Percentiles rank a stretch among this genome's conserved stretches.
phyloP scores from a whole-genome alignment of 2,888 invertebrate species.

The Trachelus troglodyta region DNA sequence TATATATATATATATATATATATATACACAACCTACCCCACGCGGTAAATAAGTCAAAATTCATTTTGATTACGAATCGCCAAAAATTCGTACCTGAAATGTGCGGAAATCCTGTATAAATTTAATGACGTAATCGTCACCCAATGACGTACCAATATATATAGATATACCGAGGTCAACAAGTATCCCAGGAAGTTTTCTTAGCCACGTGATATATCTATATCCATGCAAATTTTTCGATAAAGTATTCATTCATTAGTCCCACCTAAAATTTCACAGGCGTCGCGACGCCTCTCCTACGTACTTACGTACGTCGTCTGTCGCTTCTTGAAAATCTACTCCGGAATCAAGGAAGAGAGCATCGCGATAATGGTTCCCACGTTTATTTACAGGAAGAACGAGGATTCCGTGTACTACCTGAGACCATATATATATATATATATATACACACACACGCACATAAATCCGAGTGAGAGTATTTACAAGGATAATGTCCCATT shows the following conservation, averaged over 20 bases:
- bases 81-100: too few relatives aligned
- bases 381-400: neutral
- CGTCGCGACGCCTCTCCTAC: neutral
- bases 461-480: neutral
- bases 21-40: too few relatives aligned
- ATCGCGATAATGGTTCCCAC: neutral
- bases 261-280: neutral
- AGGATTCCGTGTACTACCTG: neutral
- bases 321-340: neutral
- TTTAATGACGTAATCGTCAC: too few relatives aligned
- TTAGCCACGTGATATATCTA: neutral
- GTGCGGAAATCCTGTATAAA: too few relatives aligned
- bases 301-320: neutral
- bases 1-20: too few relatives aligned
- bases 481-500: neutral
- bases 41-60: too few relatives aligned
- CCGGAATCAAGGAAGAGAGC: neutral
- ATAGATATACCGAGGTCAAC: neutral
- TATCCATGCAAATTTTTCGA: too few relatives aligned
- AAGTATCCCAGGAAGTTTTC: neutral
- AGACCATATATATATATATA: neutral
- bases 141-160: too few relatives aligned
- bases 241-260: neutral
- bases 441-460: neutral
- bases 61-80: too few relatives aligned